These are phyloP conservation scores for Esox masquinongy DNA, from an alignment of 2,797 vertebrate species.

Conservation along the genomic window DNA sequence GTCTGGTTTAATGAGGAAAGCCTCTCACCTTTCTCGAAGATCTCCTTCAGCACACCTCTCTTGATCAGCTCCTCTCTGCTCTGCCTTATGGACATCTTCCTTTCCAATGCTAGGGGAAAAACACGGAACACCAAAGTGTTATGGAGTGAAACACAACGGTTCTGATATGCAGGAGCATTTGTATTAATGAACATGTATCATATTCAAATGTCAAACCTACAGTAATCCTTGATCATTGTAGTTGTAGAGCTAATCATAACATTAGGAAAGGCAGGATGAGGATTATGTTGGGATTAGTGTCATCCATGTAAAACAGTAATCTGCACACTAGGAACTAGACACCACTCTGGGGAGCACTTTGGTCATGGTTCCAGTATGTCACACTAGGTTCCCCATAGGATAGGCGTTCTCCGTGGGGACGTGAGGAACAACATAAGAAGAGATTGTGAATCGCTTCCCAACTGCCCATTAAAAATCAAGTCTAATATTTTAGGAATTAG, in stretches of 20 bases:
- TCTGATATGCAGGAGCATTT: background rate
- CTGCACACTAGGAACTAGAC: background rate
- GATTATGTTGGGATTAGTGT: background rate
- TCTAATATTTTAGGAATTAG: background rate
- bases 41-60: conserved; percentile 95
- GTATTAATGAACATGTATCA: background rate
- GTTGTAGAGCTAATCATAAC: background rate
- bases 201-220: background rate
- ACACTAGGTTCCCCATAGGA: background rate
- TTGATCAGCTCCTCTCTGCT: conserved; percentile 98
- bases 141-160: background rate
- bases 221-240: background rate
- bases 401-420: background rate
- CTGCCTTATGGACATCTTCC: conserved; percentile 97
- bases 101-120: conserved; percentile 85
- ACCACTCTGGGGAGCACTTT: background rate
- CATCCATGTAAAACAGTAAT: background rate
- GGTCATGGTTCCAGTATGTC: background rate
- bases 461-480: background rate
- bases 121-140: background rate
- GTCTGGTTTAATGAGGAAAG: background rate
- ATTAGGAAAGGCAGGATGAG: background rate
- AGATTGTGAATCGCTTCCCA: background rate
- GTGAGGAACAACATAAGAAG: background rate
- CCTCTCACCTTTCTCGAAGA: conserved; percentile 94